Percentiles rank a stretch among this genome's conserved stretches.
Evolutionary conservation across 2,797 vertebrate genomes (phyloP).

Genomic region (Anniella stebbinsi): DNA sequence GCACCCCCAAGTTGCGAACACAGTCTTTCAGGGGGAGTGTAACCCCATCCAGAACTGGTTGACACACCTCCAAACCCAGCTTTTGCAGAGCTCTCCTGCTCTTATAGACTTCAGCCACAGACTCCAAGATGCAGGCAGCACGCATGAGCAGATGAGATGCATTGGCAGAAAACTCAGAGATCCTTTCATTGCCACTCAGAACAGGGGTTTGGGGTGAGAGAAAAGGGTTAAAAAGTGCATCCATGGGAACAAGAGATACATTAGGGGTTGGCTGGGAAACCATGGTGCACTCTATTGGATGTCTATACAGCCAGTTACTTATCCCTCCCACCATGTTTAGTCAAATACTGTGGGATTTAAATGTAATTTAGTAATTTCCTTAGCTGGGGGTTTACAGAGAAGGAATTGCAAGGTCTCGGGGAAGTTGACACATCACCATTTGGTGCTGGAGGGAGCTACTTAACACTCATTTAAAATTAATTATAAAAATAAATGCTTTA

Average conservation of each 20-base stretch:
- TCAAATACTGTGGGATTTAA: background rate
- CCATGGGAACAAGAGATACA: background rate
- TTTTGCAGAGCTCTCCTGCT: background rate
- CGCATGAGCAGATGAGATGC: no score
- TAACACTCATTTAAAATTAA: constrained; percentile 40
- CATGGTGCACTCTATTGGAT: background rate
- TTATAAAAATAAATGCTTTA: constrained; percentile 37
- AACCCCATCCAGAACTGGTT: no score
- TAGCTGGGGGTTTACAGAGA: background rate
- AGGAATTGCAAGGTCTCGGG: background rate
- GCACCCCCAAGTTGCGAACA: no score
- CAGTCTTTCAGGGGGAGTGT: no score
- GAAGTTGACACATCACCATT: background rate
- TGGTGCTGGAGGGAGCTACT: constrained; percentile 21
- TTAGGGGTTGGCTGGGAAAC: rapidly evolving
- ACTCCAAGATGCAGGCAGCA: background rate
- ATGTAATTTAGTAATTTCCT: background rate
- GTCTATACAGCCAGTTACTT: background rate
- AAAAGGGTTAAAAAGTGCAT: background rate
- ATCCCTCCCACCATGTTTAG: background rate
- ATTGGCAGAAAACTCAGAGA: background rate
- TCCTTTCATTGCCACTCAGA: background rate
- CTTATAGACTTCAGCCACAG: no score
- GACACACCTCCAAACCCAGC: no score
- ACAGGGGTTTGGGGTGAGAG: background rate